Base-by-base conservation (phyloP, 1,140 invertebrate genomes). In the Caenorhabditis inopinata region DNA sequence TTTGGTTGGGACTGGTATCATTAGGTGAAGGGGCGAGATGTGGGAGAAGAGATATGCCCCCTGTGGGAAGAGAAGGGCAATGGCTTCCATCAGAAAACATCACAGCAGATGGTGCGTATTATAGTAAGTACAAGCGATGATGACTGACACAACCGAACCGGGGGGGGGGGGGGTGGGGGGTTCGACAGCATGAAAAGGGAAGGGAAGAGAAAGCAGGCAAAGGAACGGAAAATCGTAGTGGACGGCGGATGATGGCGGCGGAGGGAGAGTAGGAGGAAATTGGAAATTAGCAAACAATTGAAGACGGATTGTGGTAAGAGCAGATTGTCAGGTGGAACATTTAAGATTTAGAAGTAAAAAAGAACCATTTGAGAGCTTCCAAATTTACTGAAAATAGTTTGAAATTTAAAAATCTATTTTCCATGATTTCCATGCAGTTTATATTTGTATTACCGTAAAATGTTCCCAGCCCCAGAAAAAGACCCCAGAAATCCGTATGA, bases 231-330 rank as follows among this genome's bases (percentile, higher is more conserved):
- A 48, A 75, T 46, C 42, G 73, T 47, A 48, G 46, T 75, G 46
- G 73, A 75, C 42, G 73, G 23, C 29, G 23, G 73, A 75, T 48
- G 42, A 32, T 25, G 73, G 46, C 29, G 27, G 42, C 42, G 73
- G 46, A 48, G 27, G 42, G 29, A 25, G 18, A 51, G 49, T 51
- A 62, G 53, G 53, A 62, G 53, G 27, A 68, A 68, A 68, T 68
- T 68, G 58, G n/a, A 68, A 68, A 68, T 68, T 68, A 68, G 58
- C 58, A 68, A 68, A 68, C 58, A 68, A 68, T 68, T 68, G 58
- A 68, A 68, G 27, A 42, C n/a, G 27, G 16, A 16, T 58, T 58
- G 51, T 58, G 51, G 51, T 58, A n/a, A n/a, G 45, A n/a, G n/a
- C 11, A 46, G 45, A 46, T n/a, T 46, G 45, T n/a, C n/a, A 11